Evolutionary conservation across 2,888 invertebrate genomes (phyloP).

Genomic region (Philereme transversata): DNA sequence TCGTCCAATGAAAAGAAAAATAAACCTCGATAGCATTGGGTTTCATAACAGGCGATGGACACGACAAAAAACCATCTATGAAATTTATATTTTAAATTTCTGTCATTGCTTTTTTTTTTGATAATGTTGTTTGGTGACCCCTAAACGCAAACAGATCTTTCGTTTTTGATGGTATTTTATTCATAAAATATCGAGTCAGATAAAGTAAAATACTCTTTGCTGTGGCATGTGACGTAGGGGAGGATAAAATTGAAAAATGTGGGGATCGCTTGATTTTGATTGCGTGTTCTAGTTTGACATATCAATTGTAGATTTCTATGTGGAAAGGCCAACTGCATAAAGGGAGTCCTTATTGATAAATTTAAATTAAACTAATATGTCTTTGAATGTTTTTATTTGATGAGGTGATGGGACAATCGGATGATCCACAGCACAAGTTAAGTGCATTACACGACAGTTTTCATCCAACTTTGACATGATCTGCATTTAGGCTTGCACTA

Average conservation of each 20-base stretch:
- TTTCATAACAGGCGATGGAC: neutral
- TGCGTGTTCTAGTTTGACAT: slow-evolving; percentile 7
- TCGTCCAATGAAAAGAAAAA: slow-evolving; percentile 1
- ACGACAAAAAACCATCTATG: neutral
- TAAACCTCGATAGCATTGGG: neutral
- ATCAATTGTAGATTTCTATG: slow-evolving; percentile 7
- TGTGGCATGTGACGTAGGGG: slow-evolving; percentile 4
- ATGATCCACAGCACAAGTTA: no score
- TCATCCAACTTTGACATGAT: no score
- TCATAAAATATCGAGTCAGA: neutral
- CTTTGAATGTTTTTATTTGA: no score
- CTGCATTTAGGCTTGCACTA: no score
- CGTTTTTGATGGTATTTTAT: no score
- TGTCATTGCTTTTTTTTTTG: neutral
- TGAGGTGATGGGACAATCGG: no score
- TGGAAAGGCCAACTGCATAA: slow-evolving; percentile 10
- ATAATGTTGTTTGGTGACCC: no score
- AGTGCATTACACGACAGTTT: no score
- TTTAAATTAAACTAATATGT: no score
- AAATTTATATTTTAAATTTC: neutral
- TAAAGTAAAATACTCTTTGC: neutral
- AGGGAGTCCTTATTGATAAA: neutral
- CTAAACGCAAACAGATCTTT: no score
- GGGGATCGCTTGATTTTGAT: slow-evolving; percentile 5
- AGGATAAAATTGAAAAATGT: slow-evolving; percentile 4